phyloP scores from a whole-genome alignment of 1,140 invertebrate genomes.

The Geopemphigus sp. region DNA sequence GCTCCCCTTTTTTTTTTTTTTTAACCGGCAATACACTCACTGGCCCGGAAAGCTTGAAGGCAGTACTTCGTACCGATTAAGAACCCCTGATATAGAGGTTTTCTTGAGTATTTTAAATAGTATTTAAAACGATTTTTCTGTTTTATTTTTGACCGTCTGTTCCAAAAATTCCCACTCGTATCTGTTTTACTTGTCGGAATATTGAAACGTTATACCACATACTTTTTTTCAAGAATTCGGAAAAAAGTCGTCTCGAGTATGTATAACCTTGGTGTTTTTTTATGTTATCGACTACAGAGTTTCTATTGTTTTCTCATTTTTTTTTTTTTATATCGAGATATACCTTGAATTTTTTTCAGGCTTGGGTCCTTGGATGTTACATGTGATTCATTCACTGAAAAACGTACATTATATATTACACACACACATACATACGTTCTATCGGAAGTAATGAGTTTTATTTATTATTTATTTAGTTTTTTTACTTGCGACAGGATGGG shows the following conservation, averaged over 20 bases:
- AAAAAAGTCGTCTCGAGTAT: not conserved
- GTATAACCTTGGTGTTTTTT: slow-evolving; percentile 4
- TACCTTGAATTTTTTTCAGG: slow-evolving; percentile 12
- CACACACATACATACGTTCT: too few species aligned
- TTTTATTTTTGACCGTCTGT: too few species aligned
- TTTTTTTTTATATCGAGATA: not conserved
- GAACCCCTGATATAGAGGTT: too few species aligned
- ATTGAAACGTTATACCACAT: not conserved
- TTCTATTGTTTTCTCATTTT: slow-evolving; percentile 3
- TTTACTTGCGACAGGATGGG: slow-evolving; percentile 22
- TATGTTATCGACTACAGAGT: not conserved
- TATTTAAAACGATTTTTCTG: too few species aligned
- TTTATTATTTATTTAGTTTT: not conserved
- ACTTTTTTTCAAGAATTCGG: not conserved
- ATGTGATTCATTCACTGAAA: not conserved
- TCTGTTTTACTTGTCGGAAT: too few species aligned
- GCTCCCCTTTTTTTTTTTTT: too few species aligned
- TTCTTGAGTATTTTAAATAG: too few species aligned
- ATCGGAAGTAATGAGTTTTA: slow-evolving; percentile 18
- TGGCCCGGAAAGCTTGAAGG: too few species aligned
- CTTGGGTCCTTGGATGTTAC: slow-evolving; percentile 6
- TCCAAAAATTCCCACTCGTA: too few species aligned
- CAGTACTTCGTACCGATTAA: too few species aligned
- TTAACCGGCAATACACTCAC: too few species aligned
- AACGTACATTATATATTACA: not conserved